phyloP scores from a whole-genome alignment of 2,797 vertebrate genomes.

The Hemitrygon akajei region DNA sequence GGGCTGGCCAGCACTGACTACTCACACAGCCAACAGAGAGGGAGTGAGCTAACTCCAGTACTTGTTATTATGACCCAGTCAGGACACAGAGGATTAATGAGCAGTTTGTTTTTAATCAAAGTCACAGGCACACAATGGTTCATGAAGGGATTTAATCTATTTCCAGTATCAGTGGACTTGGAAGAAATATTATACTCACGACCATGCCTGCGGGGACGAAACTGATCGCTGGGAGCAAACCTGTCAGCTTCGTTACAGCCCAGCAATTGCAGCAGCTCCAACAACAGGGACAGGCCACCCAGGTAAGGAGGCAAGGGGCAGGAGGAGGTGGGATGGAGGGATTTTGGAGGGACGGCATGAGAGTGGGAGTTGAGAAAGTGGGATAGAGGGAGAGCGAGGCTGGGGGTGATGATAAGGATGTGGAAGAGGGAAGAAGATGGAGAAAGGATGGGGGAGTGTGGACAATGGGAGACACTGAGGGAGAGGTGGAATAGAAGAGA shows the following conservation, averaged over 20 bases:
- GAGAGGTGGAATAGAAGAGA: too few relatives aligned
- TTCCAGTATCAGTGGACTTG: slow-evolving; percentile 78
- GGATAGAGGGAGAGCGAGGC: too few relatives aligned
- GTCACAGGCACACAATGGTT: background rate
- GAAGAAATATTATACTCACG: slow-evolving; percentile 96
- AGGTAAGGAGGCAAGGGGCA: slow-evolving; percentile 57
- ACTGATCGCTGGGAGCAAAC: slow-evolving; percentile 92
- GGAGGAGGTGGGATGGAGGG: background rate
- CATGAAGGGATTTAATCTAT: background rate
- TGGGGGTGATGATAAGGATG: too few relatives aligned
- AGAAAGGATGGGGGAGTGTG: too few relatives aligned
- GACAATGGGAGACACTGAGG: too few relatives aligned
- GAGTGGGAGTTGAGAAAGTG: too few relatives aligned
- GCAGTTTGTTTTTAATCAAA: background rate
- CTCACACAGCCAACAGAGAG: too few relatives aligned
- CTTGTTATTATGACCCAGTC: too few relatives aligned
- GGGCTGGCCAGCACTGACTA: background rate
- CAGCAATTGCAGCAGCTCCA: slow-evolving; percentile 98
- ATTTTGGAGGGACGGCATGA: background rate
- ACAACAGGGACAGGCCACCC: slow-evolving; percentile 92
- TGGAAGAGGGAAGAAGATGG: too few relatives aligned
- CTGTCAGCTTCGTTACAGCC: slow-evolving; percentile 91
- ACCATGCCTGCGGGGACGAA: slow-evolving; percentile 95
- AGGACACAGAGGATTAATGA: too few relatives aligned
- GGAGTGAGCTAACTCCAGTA: too few relatives aligned